Evolutionary conservation across 1,140 invertebrate genomes (phyloP), one percentile per base, ranked within the genome.

Genomic region (Xylocopa sonorina): DNA sequence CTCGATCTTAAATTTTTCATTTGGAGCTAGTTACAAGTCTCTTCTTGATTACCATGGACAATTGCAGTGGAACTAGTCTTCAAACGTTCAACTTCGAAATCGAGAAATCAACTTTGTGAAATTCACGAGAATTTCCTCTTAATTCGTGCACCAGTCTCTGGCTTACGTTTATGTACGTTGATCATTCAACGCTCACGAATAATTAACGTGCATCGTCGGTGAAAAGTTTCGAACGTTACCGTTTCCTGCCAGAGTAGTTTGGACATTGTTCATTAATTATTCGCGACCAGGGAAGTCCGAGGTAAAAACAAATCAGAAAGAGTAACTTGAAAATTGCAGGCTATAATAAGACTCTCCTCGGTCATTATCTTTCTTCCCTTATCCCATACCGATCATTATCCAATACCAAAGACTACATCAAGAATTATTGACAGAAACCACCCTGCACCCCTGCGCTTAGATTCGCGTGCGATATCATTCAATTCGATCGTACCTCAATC

Each of bases 31-130:
- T 62, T 18, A n/a, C 12, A 10, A 3, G 2, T 34, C 34, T 62
- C 34, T 18, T 24, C 34, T 21, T 18, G 21, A 3, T 24, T 29
- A 32, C 6, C 32, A 34, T 12, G 32, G 32, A 6, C 32, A 10
- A 38, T 62, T 62, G n/a, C n/a, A 38, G 21, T 64, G 38, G 32
- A 41, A 5, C 18, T 32, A 27, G 24, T 12, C 24, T 43, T n/a
- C n/a, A n/a, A 48, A 71, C 68, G 68, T 71, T 51, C 41, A 57
- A 32, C 51, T 71, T 71, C 68, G 58, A 57, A 34, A 71, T 71
- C 43, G 34, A 55, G 68, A 34, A 71, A 71, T 71, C 38, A 21
- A 5, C 16, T 14, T 55, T 41, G 51, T 41, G 68, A 71, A 57
- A 71, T 71, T 32, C 24, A 21, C 7, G 24, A 27, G 27, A n/a